Percentiles rank a stretch among this genome's conserved stretches.
Conservation (phyloP, 2,797 vertebrate species). For the Danio albolineatus region DNA sequence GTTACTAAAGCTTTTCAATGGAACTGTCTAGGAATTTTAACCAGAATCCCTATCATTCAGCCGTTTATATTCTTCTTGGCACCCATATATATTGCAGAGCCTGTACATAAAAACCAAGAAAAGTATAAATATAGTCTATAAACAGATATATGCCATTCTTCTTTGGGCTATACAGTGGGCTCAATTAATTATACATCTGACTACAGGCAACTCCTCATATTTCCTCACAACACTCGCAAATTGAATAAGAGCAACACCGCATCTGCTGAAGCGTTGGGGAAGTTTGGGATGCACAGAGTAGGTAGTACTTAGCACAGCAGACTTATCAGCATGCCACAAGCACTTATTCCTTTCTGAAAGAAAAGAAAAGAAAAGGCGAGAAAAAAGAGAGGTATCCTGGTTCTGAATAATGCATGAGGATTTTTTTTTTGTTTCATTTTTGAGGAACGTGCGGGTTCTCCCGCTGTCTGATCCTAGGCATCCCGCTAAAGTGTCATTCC, state of each 20-base stretch:
- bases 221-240: conserved; percentile 40
- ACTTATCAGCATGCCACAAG: conserved; percentile 37
- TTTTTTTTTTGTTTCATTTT: conserved; percentile 28
- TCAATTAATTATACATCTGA: conserved; percentile 49
- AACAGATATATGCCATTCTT: conserved; percentile 47
- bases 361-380: not conserved
- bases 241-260: conserved; percentile 48
- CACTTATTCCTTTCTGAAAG: conserved; percentile 19
- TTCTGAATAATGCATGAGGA: conserved; percentile 58
- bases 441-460: conserved; percentile 35
- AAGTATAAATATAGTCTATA: not conserved
- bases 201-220: conserved; percentile 25
- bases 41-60: not conserved
- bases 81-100: not conserved
- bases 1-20: too few relatives aligned
- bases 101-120: not conserved
- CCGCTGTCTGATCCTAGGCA: conserved; percentile 42
- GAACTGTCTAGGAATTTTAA: not conserved
- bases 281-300: conserved; percentile 34
- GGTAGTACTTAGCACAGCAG: conserved; percentile 47
- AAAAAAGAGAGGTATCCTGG: conserved; percentile 34
- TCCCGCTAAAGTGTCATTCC: conserved; percentile 48
- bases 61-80: not conserved
- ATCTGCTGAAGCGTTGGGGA: conserved; percentile 30
- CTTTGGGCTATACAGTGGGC: conserved; percentile 26